Evolutionary conservation across 2,113 vertebrate genomes (phyloP).

Genomic region (Lampris megalopsis): DNA sequence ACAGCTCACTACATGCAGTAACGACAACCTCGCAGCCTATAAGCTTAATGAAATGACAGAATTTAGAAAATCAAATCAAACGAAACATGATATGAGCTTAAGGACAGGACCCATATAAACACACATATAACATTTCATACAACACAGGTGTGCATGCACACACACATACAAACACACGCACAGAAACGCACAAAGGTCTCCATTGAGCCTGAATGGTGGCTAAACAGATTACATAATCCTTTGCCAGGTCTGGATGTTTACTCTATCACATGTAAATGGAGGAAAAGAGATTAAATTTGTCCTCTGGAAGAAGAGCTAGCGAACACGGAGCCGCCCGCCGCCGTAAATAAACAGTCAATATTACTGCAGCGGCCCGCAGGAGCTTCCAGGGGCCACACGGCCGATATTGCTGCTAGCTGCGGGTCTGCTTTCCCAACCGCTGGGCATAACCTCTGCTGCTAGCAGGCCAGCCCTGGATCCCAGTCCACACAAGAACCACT

Average conservation of each 20-base stretch:
- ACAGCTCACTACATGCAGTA: conserved; percentile 18
- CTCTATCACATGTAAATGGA: conserved; percentile 59
- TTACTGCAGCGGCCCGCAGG: conserved; percentile 54
- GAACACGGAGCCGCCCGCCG: conserved; percentile 49
- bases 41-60: conserved; percentile 42
- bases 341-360: conserved; percentile 66
- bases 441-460: conserved; percentile 13
- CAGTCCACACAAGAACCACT: conserved; percentile 27
- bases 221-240: conserved; percentile 59
- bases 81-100: too few relatives aligned
- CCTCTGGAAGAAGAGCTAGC: conserved; percentile 35
- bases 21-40: conserved; percentile 48
- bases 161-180: not conserved
- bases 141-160: conserved; percentile 23
- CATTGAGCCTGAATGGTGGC: conserved; percentile 34
- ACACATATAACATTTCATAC: conserved; percentile 28
- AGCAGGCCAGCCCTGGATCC: conserved; percentile 50
- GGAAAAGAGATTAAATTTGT: conserved; percentile 48
- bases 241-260: conserved; percentile 56
- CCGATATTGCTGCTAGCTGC: conserved; percentile 46
- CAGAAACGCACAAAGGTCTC: conserved; percentile 32
- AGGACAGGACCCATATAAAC: too few relatives aligned
- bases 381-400: conserved; percentile 46
- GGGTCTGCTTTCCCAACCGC: conserved; percentile 32
- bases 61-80: conserved; percentile 55